Evolutionary conservation across 2,797 vertebrate genomes (phyloP), one percentile per base, ranked within the genome.

Genomic region (Sebastes umbrosus): DNA sequence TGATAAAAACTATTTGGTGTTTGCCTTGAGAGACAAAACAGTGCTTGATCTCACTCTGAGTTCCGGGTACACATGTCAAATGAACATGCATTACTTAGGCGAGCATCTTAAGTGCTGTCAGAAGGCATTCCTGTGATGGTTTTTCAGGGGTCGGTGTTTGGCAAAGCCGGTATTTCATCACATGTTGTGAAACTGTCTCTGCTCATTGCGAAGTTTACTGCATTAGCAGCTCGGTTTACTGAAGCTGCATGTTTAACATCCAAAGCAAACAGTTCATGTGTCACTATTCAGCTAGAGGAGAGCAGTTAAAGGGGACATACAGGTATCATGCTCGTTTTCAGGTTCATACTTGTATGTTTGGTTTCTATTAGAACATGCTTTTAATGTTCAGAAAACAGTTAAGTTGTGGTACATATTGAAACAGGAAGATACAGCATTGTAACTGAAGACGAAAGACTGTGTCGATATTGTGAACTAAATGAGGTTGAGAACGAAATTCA

Each of bases 131-230:
- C 32, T 69, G 31, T 80, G 65, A 84, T 75, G 54, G 34, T 57
- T 3, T 73, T 72, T 78, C 52, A 69, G 25, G 31, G 27, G 6
- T 46, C 75, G 50, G 14, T 52, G 60, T 76, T 82, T 59, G 55
- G 31, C 36, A 4, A n/a, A 3, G 69, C 64, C 25, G 18, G 4
- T 90, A 50, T 90, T 94, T 88, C 82, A 86, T 92, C 86, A 89
- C 69, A 8, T 76, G 16, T 68, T 82, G 50, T 60, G 32, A 79
- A 66, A 34, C 34, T 22, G 22, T 10, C 36, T 67, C 25, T 67
- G 32, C 75, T 84, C 67, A 32, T 50, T 72, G 24, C 46, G 31
- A 29, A 58, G 34, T 83, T 71, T 55, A 34, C 65, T 54, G 24
- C 59, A 64, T 25, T 13, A 57, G 55, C 27, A 25, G 32, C 31